Conservation (phyloP, 2,888 invertebrate genomes). For the Eugnorisma glareosa region DNA sequence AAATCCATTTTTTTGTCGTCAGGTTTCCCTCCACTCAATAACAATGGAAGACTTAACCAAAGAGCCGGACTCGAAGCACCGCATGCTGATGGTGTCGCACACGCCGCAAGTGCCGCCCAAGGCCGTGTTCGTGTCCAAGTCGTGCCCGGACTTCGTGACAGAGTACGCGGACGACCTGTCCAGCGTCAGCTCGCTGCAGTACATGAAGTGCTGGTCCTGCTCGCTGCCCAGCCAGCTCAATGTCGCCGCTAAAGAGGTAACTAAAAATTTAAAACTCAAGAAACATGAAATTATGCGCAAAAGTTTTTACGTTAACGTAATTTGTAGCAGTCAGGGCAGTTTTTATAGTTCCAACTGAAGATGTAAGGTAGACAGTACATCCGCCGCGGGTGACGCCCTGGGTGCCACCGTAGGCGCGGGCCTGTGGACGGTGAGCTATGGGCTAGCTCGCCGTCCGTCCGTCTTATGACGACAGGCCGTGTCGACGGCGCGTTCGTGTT, state of each 20-base stretch:
- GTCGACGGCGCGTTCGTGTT: no score
- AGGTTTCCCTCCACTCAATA: conserved; percentile 95
- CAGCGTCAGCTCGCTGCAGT: conserved; percentile 61
- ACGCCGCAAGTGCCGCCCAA: conserved; percentile 85
- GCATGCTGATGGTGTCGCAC: conserved; percentile 95
- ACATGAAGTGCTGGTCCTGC: conserved; percentile 60
- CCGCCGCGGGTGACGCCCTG: no score
- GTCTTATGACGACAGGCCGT: no score
- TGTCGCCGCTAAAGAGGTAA: conserved; percentile 71
- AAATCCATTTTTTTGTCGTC: neutral
- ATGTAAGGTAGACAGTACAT: neutral
- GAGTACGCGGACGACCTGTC: conserved; percentile 67
- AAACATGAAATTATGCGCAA: no score
- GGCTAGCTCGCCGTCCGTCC: no score
- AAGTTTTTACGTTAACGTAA: no score
- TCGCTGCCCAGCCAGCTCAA: conserved; percentile 81
- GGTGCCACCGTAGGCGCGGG: no score
- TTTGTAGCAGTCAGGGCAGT: no score
- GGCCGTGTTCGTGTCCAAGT: conserved; percentile 93
- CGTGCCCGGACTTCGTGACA: conserved; percentile 94
- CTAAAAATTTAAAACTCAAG: no score
- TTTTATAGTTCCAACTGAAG: neutral
- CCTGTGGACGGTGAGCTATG: no score
- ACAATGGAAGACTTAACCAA: conserved; percentile 97
- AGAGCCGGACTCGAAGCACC: conserved; percentile 94